Evolutionary conservation across 2,113 vertebrate genomes (phyloP).

Genomic region (Proteles cristata): DNA sequence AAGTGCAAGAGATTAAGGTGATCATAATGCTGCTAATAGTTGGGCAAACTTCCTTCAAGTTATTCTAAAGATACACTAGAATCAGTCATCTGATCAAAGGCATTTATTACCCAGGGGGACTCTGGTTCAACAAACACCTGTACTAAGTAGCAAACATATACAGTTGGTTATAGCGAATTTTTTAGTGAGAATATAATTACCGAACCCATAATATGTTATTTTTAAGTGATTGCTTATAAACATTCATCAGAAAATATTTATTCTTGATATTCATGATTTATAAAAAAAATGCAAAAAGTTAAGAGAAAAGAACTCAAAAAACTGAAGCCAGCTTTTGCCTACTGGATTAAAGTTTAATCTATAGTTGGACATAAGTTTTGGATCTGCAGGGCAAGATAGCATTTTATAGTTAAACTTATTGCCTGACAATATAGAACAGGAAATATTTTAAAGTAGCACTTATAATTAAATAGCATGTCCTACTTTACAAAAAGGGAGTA

Average conservation of each 20-base stretch:
- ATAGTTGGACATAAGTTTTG: not conserved
- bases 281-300: not conserved
- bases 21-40: not conserved
- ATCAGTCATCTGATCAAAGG: not conserved
- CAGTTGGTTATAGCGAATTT: not conserved
- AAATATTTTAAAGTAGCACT: not conserved
- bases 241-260: not conserved
- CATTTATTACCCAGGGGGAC: not conserved
- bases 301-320: not conserved
- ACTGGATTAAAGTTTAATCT: not conserved
- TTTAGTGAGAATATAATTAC: not conserved
- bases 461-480: not conserved
- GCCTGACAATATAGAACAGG: not conserved
- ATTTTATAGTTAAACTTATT: not conserved
- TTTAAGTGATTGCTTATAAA: not conserved
- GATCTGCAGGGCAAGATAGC: not conserved
- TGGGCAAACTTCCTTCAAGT: not conserved
- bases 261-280: not conserved
- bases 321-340: not conserved
- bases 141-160: not conserved
- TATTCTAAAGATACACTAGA: not conserved
- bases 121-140: not conserved
- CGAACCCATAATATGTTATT: not conserved
- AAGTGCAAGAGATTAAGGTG: not conserved
- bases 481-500: not conserved